phyloP scores from a whole-genome alignment of 2,113 vertebrate genomes.

The Chloebia gouldiae region DNA sequence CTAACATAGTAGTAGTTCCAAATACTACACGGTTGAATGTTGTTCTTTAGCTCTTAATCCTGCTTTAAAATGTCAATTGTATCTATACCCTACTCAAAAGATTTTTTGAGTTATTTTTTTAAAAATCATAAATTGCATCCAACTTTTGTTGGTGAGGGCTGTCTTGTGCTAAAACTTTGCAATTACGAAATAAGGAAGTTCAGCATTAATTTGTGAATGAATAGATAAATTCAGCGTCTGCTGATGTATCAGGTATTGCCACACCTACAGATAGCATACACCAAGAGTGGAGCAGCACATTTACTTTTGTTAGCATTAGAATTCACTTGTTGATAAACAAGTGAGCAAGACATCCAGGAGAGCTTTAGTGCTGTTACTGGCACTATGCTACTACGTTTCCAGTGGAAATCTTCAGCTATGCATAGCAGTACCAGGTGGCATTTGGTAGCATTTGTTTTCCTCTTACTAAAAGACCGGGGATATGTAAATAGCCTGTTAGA shows the following conservation, averaged over 20 bases:
- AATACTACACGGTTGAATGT: neutral
- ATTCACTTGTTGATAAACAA: neutral
- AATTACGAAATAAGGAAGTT: neutral
- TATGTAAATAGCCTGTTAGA: neutral
- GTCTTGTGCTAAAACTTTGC: neutral
- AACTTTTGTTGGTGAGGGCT: neutral
- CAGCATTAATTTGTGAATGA: neutral
- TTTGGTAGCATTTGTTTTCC: neutral
- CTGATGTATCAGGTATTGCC: neutral
- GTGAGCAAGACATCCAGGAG: neutral
- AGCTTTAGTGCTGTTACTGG: neutral
- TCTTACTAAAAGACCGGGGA: neutral
- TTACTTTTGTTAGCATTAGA: neutral
- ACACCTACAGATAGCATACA: rapidly evolving
- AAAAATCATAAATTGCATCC: neutral
- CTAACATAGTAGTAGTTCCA: neutral
- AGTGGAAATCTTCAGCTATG: neutral
- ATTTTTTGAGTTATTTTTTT: neutral
- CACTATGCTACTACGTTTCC: neutral
- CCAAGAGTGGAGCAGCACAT: neutral
- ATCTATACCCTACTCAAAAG: neutral
- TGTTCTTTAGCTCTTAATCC: neutral
- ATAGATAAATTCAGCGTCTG: neutral
- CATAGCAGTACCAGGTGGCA: neutral
- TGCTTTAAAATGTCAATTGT: neutral